Percentiles rank a stretch among this genome's conserved stretches.
Evolutionary conservation across 2,797 vertebrate species (phyloP).

Genomic region (Chaetodon trifasciatus): DNA sequence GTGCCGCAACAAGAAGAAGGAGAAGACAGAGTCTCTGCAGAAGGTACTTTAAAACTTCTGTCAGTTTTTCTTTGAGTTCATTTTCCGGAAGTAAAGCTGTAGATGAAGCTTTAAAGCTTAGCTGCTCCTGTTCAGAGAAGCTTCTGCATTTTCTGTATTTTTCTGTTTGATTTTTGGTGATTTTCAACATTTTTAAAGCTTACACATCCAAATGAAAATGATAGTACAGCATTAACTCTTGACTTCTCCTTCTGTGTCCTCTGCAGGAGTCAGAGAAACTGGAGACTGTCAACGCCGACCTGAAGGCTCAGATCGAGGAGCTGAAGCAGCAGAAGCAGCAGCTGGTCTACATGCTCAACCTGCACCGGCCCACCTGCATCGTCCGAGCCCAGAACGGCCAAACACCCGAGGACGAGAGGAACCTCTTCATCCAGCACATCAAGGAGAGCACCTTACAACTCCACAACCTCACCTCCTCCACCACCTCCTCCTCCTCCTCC

Average conservation of each 20-base stretch:
- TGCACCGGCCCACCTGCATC: slow-evolving; percentile 97
- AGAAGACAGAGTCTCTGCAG: slow-evolving; percentile 94
- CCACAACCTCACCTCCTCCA: slow-evolving; percentile 74
- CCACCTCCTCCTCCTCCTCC: neutral
- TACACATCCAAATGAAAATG: neutral
- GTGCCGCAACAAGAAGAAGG: slow-evolving; percentile 98
- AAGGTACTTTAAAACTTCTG: slow-evolving; percentile 82
- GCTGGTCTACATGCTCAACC: slow-evolving; percentile 98
- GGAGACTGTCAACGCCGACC: slow-evolving; percentile 93
- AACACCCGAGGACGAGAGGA: slow-evolving; percentile 96
- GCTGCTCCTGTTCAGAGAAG: too few species aligned
- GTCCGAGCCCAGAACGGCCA: slow-evolving; percentile 94
- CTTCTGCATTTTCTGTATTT: too few species aligned
- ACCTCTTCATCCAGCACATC: slow-evolving; percentile 97
- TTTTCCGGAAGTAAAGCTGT: neutral
- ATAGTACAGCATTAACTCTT: neutral
- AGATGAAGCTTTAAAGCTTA: neutral
- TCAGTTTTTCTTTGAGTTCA: too few species aligned
- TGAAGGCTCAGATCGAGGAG: slow-evolving; percentile 97
- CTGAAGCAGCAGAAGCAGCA: slow-evolving; percentile 98
- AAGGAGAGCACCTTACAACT: slow-evolving; percentile 93
- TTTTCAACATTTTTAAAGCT: neutral
- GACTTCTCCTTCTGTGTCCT: neutral
- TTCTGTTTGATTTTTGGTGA: neutral
- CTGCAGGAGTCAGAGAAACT: slow-evolving; percentile 96